Evolutionary conservation across 2,888 invertebrate species (phyloP), one percentile per base, ranked within the genome.

Genomic region (Nasonia oneida): DNA sequence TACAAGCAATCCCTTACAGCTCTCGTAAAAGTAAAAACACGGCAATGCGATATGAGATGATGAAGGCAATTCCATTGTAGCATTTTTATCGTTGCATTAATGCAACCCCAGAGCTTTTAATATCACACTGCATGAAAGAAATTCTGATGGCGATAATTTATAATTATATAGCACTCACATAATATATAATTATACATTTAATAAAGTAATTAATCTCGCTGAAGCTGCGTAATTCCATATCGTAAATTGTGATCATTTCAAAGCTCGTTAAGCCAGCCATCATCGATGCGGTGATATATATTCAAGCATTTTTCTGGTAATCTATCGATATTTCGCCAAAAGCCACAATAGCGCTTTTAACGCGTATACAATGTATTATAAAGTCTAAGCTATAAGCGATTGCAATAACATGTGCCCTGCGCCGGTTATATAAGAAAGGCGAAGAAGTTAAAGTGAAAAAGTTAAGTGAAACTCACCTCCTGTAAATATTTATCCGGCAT

Each of bases 381-480:
- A 77, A 33, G n/a, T 10, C 1, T n/a, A 67, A 82, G 75, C 83
- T 71, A 29, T 80, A 78, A 86, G 81, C 81, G 84, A 86, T 79
- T 12, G 86, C 81, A 3, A 29, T 29, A 29, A 2, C 0, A 57
- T 18, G 74, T 15, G 50, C 14, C 33, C 29, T 71, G 39, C 29
- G 75, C 42, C 57, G 50, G 74, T 64, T 37, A 37, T 80, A 80
- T 80, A 80, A 73, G 57, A 33, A 67, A 74, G n/a, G 29, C 42
- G 70, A 67, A 39, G 23, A 73, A 85, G 82, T 82, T 85, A 57
- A 87, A 53, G 61, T 79, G 83, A 84, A 85, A 81, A 91, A 92
- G 91, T 92, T 92, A 90, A 90, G 91, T 86, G 91, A 91, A 92
- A 93, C 93, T 93, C 93, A 94, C 93, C 93, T 93, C 93, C 93